These are phyloP conservation scores for Drosophila bifasciata DNA, from an alignment of 1,140 invertebrate species.

Conservation along the genomic window DNA sequence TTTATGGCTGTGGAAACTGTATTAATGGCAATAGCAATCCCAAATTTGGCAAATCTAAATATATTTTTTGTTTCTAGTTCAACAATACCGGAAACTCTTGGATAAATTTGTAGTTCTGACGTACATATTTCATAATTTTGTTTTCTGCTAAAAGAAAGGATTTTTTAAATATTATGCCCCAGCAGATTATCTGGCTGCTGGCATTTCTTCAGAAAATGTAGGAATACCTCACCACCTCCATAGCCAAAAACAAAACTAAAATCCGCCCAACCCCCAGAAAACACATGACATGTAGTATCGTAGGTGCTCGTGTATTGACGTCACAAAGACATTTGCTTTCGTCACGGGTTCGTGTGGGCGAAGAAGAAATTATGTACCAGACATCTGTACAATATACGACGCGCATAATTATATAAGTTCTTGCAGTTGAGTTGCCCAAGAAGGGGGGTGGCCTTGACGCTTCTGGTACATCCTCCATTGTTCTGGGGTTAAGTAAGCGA, in stretches of 20 bases:
- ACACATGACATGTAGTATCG: constrained; percentile 29
- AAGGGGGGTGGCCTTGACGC: constrained; percentile 18
- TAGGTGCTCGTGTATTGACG: constrained; percentile 22
- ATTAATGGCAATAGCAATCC: too few relatives aligned
- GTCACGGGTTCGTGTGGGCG: constrained; percentile 26
- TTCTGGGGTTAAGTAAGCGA: constrained; percentile 13
- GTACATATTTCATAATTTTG: background rate
- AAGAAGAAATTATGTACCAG: background rate
- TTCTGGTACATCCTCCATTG: constrained; percentile 10
- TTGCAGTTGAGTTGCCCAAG: constrained; percentile 2
- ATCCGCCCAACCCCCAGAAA: background rate
- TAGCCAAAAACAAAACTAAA: constrained; percentile 2
- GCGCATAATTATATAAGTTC: constrained; percentile 29
- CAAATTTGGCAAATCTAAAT: too few relatives aligned
- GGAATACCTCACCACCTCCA: too few relatives aligned
- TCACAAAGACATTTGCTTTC: constrained; percentile 42
- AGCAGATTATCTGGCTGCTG: constrained; percentile 11
- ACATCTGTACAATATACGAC: background rate
- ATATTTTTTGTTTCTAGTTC: background rate
- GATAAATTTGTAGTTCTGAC: too few relatives aligned
- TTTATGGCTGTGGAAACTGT: background rate
- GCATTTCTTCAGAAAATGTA: background rate
- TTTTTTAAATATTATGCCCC: background rate
- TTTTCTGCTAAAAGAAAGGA: background rate
- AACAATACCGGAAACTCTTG: too few relatives aligned